Evolutionary conservation across 2,113 vertebrate species (phyloP).

Genomic region (Archilochus colubris): DNA sequence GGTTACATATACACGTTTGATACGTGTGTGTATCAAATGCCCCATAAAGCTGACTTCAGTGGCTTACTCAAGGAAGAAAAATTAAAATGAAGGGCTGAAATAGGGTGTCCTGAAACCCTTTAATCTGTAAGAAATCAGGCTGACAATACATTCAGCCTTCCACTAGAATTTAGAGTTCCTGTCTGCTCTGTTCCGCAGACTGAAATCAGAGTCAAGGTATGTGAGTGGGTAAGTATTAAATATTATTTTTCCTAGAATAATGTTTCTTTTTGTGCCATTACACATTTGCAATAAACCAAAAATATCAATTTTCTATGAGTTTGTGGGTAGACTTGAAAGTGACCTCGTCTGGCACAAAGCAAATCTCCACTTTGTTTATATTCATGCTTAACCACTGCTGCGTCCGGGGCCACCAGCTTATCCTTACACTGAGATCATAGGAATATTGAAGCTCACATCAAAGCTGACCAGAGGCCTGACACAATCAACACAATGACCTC

Average conservation of each 20-base stretch:
- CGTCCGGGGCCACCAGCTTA: conserved; percentile 73
- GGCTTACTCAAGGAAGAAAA: not conserved
- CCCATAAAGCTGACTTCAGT: not conserved
- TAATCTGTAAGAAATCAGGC: not conserved
- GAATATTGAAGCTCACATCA: conserved; percentile 78
- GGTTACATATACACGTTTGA: not conserved
- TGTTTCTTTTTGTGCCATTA: not conserved
- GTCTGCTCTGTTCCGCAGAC: not conserved
- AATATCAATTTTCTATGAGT: not conserved
- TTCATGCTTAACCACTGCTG: conserved; percentile 51
- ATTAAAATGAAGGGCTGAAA: not conserved
- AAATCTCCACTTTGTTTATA: conserved; percentile 41
- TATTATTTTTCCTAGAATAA: not conserved
- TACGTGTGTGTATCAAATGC: not conserved
- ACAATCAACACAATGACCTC: conserved; percentile 44
- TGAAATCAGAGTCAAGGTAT: not conserved
- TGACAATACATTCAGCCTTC: not conserved
- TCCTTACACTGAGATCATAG: conserved; percentile 73
- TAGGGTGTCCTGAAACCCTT: not conserved
- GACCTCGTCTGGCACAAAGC: conserved; percentile 29
- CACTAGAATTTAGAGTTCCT: not conserved
- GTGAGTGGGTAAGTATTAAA: not conserved
- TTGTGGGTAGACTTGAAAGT: conserved; percentile 44
- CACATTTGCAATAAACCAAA: conserved; percentile 3
- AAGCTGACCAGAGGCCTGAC: conserved; percentile 64